phyloP scores from a whole-genome alignment of 53 echinoderm and acorn worm species.

The Mesocentrotus franciscanus region DNA sequence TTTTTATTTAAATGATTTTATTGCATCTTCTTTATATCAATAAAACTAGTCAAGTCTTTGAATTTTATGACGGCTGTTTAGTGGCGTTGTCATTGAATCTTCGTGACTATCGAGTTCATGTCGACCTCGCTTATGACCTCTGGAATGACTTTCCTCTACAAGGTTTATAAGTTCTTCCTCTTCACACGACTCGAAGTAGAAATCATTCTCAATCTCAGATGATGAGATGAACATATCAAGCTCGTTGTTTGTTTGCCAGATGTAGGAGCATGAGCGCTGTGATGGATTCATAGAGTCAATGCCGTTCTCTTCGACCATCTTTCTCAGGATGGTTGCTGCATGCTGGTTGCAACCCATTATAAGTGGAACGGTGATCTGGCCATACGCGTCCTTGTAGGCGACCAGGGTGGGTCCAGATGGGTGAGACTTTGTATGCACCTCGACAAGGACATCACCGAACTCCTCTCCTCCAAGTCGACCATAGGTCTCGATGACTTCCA shows the following conservation, averaged over 20 bases:
- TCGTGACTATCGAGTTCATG: slow-evolving; percentile 1
- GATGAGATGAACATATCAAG: slow-evolving; percentile 12
- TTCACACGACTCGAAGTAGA: slow-evolving; percentile 3
- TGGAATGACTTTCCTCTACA: not conserved
- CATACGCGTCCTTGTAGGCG: slow-evolving; percentile 50
- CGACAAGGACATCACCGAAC: slow-evolving; percentile 34
- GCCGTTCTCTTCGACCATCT: not conserved
- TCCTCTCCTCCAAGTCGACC: slow-evolving; percentile 46
- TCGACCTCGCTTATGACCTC: not conserved
- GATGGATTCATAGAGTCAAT: not conserved
- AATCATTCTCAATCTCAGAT: not conserved
- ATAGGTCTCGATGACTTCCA: slow-evolving; percentile 45
- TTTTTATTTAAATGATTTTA: not conserved
- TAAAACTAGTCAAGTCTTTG: not conserved
- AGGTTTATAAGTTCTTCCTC: slow-evolving; percentile 46
- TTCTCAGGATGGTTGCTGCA: slow-evolving; percentile 38
- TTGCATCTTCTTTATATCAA: not conserved
- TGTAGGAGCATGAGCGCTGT: not conserved
- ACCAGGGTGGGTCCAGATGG: slow-evolving; percentile 29
- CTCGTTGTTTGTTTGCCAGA: not conserved
- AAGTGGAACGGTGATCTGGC: slow-evolving; percentile 31
- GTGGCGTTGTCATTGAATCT: slow-evolving; percentile 3
- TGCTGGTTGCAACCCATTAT: slow-evolving; percentile 62
- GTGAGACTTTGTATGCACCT: not conserved
- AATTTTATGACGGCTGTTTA: slow-evolving; percentile 32